Evolutionary conservation across 2,113 vertebrate genomes (phyloP).

Genomic region (Eublepharis macularius): DNA sequence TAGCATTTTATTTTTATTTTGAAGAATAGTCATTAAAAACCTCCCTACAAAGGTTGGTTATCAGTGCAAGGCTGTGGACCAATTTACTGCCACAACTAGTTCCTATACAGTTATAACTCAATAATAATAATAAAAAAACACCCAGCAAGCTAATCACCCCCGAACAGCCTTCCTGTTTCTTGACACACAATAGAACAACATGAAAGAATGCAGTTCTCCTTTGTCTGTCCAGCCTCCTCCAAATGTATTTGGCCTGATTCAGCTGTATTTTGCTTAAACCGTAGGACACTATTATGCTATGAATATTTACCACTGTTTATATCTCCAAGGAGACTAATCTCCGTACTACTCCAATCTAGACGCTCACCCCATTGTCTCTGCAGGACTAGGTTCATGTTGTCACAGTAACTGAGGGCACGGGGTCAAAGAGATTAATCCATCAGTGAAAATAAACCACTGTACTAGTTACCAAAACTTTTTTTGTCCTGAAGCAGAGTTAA

Average conservation of each 20-base stretch:
- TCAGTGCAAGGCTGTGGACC: slow-evolving; percentile 23
- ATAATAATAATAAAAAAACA: slow-evolving; percentile 26
- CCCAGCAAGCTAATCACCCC: slow-evolving; percentile 22
- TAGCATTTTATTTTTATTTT: slow-evolving; percentile 43
- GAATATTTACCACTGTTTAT: slow-evolving; percentile 69
- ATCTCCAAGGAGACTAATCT: slow-evolving; percentile 77
- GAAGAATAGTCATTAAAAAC: slow-evolving; percentile 38
- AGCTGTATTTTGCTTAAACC: slow-evolving; percentile 48
- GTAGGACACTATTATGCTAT: slow-evolving; percentile 54
- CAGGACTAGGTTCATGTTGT: slow-evolving; percentile 69
- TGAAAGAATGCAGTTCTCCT: slow-evolving; percentile 51
- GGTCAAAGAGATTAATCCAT: slow-evolving; percentile 63
- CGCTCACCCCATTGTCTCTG: slow-evolving; percentile 64
- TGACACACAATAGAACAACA: slow-evolving; percentile 33
- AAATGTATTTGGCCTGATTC: slow-evolving; percentile 45
- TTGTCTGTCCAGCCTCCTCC: slow-evolving; percentile 40
- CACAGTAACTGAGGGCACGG: slow-evolving; percentile 68
- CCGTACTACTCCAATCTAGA: slow-evolving; percentile 68
- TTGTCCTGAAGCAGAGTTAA: slow-evolving; percentile 27
- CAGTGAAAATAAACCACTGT: slow-evolving; percentile 33
- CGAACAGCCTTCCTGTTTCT: slow-evolving; percentile 20
- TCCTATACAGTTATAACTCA: slow-evolving; percentile 53
- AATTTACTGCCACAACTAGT: slow-evolving; percentile 50
- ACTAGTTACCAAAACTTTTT: slow-evolving; percentile 50
- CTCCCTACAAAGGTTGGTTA: slow-evolving; percentile 36